Base-by-base conservation (phyloP, 2,888 invertebrate species). In the Lasioglossum zephyrum region DNA sequence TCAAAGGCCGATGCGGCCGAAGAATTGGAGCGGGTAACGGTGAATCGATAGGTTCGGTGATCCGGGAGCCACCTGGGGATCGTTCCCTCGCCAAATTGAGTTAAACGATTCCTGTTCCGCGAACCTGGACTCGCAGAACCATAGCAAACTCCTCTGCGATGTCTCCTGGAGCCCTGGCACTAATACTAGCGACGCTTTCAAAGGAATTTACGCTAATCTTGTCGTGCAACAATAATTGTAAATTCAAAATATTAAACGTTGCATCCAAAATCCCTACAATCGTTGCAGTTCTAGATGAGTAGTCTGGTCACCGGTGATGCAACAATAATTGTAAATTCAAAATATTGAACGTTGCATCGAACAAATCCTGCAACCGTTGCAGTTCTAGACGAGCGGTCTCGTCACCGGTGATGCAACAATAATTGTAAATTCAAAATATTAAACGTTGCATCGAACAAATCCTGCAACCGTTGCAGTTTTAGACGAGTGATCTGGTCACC, bases 71-170 rank as follows among this genome's bases (percentile, higher is more conserved):
- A 72, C 49, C 72, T 72, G 75, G 49, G 70, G 81, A 75, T 70
- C 82, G 82, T 69, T 80, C 36, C 47, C 47, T 81, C 70, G 81
- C 70, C 82, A 82, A 82, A 82, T 75, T 82, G 57, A 81, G 82
- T 63, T 53, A 63, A 83, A 73, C 72, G 83, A 82, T 82, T 73
- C 74, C 44, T 70, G 70, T 81, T 81, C 72, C 22, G 41, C 39
- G 76, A 76, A 76, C 60, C 49, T 74, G 72, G 53, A 60, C 60
- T 53, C 18, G 73, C 49, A 70, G 11, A 69, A 69, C 69, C 39
- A 39, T 22, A 39, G 39, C 39, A 22, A 69, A 39, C 69, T 69
- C 69, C 69, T 39, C 31, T 22, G 69, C 0, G 22, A 53, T 22
- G 69, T 39, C 39, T 22, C 22, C 69, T 18, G 16, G 60, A 16